A percentile compares a stretch with the other conserved stretches of the same genome.
Conservation (phyloP, 2,113 vertebrate species). For the Capreolus pygargus region DNA sequence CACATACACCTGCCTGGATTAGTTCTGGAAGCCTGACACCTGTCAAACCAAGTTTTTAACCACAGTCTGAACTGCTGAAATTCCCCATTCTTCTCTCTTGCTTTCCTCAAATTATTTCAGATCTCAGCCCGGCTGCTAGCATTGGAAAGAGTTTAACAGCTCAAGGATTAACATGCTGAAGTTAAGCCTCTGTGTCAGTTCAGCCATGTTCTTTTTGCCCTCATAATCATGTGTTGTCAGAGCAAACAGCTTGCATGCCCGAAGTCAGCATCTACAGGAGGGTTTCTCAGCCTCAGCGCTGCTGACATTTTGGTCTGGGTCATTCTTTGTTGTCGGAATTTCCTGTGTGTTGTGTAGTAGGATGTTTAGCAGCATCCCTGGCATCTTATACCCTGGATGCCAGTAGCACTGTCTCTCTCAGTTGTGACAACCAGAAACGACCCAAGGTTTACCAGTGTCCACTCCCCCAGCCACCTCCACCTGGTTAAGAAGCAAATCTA, state of each 20-base stretch:
- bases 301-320: not conserved
- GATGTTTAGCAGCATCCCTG: not conserved
- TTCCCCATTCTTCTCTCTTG: not conserved
- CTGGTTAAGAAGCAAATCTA: not conserved
- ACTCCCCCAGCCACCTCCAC: not conserved
- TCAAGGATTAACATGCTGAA: constrained; percentile 41
- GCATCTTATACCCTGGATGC: not conserved
- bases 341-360: not conserved
- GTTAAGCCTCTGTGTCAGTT: not conserved
- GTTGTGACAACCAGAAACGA: not conserved
- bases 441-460: not conserved
- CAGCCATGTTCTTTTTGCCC: not conserved
- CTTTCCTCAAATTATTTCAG: constrained; percentile 14
- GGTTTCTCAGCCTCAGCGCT: not conserved
- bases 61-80: not conserved
- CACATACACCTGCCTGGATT: not conserved
- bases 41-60: not conserved
- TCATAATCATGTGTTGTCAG: not conserved
- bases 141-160: not conserved
- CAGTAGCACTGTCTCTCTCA: not conserved
- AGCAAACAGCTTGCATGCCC: not conserved
- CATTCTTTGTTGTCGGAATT: not conserved
- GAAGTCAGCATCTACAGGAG: not conserved
- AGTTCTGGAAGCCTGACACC: not conserved
- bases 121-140: not conserved